phyloP scores from a whole-genome alignment of 2,113 vertebrate species.

The Hemiprocne comata region DNA sequence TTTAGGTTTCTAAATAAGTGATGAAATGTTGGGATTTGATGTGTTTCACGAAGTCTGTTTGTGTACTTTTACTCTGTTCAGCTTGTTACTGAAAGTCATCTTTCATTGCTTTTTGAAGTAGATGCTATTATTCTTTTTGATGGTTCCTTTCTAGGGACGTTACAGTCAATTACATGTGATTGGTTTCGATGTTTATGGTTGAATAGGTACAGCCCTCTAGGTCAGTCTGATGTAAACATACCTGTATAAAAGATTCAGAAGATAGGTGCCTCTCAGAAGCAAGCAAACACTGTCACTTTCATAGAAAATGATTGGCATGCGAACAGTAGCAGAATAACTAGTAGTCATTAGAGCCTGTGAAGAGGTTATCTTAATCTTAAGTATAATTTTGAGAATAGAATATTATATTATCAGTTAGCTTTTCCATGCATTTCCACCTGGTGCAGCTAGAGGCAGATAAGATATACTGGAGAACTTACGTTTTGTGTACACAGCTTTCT shows the following conservation, averaged over 20 bases:
- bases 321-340: neutral
- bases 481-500: neutral
- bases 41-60: neutral
- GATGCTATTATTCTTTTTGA: constrained; percentile 1
- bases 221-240: neutral
- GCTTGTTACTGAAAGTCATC: constrained; percentile 12
- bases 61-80: neutral
- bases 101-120: constrained; percentile 11
- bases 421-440: neutral
- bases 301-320: neutral
- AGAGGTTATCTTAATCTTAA: neutral
- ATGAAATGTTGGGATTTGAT: neutral
- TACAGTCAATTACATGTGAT: neutral
- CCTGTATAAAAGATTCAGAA: neutral
- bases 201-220: neutral
- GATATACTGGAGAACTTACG: neutral
- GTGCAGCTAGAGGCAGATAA: neutral
- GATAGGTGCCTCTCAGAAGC: neutral
- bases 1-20: neutral
- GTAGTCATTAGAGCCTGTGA: neutral
- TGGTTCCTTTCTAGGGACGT: constrained; percentile 20
- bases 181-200: neutral
- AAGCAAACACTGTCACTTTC: neutral
- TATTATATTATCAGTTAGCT: neutral
- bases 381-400: neutral